phyloP scores from a whole-genome alignment of 2,113 vertebrate genomes.

The Scomber scombrus region DNA sequence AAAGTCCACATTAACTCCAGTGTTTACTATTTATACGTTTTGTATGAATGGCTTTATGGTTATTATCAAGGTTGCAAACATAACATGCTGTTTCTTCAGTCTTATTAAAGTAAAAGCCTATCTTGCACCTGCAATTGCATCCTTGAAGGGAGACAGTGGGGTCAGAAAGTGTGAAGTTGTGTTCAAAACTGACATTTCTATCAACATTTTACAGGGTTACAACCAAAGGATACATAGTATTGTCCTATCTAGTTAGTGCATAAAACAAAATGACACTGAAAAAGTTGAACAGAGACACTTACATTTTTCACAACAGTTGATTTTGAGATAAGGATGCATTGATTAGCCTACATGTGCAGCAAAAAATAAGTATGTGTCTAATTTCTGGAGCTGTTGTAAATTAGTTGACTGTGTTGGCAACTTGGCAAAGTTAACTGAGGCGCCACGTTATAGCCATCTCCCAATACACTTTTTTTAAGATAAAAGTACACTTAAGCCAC shows the following conservation, averaged over 20 bases:
- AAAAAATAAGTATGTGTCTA: background rate
- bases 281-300: background rate
- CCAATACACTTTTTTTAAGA: background rate
- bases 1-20: background rate
- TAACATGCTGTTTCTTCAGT: background rate
- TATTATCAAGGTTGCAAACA: background rate
- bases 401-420: constrained; percentile 48
- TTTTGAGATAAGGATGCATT: background rate
- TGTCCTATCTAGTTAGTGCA: background rate
- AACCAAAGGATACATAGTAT: background rate
- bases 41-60: background rate
- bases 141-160: constrained; percentile 1
- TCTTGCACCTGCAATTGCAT: constrained; percentile 37
- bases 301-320: background rate
- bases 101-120: background rate
- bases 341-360: background rate
- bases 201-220: background rate
- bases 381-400: background rate
- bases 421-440: constrained; percentile 52
- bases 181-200: background rate
- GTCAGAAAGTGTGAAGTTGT: background rate
- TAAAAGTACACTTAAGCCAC: background rate
- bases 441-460: constrained; percentile 75
- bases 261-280: background rate
- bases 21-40: background rate